Evolutionary conservation across 2,113 vertebrate genomes (phyloP).

Genomic region (Bungarus multicinctus): DNA sequence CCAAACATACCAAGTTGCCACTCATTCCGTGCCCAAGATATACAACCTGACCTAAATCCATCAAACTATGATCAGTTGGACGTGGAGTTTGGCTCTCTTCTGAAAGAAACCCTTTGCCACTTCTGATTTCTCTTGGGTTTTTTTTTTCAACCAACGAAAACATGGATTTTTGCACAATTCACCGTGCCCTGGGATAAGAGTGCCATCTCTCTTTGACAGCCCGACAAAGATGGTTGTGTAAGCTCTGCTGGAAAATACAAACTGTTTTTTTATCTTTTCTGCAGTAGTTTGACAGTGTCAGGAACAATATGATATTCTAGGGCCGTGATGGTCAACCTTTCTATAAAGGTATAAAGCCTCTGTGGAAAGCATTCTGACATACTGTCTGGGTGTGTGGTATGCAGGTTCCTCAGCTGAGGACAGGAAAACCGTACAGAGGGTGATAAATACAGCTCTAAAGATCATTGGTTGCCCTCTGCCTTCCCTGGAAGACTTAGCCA

Average conservation of each 20-base stretch:
- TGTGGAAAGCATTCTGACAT: too few species aligned
- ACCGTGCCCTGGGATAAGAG: too few species aligned
- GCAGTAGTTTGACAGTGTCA: neutral
- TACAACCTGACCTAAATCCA: neutral
- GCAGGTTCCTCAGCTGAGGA: too few species aligned
- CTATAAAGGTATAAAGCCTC: too few species aligned
- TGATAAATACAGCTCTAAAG: too few species aligned
- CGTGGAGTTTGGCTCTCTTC: neutral
- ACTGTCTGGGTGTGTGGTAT: too few species aligned
- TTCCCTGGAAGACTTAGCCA: too few species aligned
- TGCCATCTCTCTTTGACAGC: neutral
- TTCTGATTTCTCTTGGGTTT: neutral
- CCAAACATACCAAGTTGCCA: neutral
- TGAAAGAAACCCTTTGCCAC: neutral
- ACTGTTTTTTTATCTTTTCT: neutral
- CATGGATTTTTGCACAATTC: neutral
- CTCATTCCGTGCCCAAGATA: neutral
- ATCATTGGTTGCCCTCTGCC: too few species aligned
- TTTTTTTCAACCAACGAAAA: neutral
- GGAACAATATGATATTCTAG: neutral
- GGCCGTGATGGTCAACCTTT: too few species aligned
- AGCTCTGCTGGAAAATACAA: neutral
- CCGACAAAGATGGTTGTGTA: neutral
- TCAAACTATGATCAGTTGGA: neutral
- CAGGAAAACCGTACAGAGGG: too few species aligned